These are phyloP conservation scores for Xyliphius kryptos DNA, from an alignment of 2,113 vertebrate genomes.

Conservation along the genomic window DNA sequence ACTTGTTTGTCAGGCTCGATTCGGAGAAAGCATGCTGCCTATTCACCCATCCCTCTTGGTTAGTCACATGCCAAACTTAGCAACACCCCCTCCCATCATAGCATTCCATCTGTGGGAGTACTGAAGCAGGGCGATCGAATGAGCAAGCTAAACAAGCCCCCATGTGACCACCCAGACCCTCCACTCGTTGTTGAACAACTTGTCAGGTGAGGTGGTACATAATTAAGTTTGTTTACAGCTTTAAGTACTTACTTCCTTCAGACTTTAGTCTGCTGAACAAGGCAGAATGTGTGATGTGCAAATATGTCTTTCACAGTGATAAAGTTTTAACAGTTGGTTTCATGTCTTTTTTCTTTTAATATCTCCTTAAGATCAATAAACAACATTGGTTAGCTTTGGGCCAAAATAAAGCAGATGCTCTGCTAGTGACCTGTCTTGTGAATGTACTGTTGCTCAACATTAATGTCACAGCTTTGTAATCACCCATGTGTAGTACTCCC, in stretches of 20 bases:
- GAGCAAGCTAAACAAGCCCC: conserved; percentile 33
- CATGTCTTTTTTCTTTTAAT: too few species aligned
- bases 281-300: too few species aligned
- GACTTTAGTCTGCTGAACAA: not conserved
- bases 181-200: conserved; percentile 29
- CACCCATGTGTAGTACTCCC: conserved; percentile 17
- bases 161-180: conserved; percentile 33
- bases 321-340: too few species aligned
- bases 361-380: not conserved
- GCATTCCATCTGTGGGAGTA: conserved; percentile 25
- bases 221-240: conserved; percentile 20
- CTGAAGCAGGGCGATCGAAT: conserved; percentile 14
- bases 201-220: conserved; percentile 11
- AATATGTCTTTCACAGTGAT: too few species aligned
- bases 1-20: conserved; percentile 48
- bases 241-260: not conserved
- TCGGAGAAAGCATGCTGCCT: conserved; percentile 44
- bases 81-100: conserved; percentile 7
- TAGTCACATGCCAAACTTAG: conserved; percentile 48
- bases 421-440: conserved; percentile 2
- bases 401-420: not conserved
- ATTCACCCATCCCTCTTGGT: conserved; percentile 18
- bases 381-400: not conserved
- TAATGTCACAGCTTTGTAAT: conserved; percentile 31
- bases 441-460: conserved; percentile 36